These are phyloP conservation scores for Lasioglossum marginatum DNA, from an alignment of 2,888 invertebrate species.

Conservation along the genomic window DNA sequence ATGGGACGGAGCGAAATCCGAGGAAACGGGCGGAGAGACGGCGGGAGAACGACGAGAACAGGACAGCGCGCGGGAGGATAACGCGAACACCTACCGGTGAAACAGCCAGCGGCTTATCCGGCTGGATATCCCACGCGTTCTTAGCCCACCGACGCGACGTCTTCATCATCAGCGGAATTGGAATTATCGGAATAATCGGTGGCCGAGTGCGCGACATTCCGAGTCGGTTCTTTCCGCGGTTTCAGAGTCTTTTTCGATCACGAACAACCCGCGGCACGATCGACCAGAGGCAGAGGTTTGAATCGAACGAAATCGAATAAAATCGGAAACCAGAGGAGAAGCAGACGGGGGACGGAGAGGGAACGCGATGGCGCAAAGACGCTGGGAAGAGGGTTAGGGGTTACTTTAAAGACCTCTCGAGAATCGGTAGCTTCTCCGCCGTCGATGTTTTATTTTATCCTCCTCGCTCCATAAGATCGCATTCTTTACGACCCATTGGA, in stretches of 20 bases:
- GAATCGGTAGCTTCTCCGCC: slow-evolving; percentile 80
- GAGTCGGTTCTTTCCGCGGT: background rate
- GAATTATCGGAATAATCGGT: slow-evolving; percentile 68
- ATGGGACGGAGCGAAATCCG: slow-evolving; percentile 8
- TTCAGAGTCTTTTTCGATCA: background rate
- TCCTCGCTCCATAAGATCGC: slow-evolving; percentile 84
- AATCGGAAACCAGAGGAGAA: background rate
- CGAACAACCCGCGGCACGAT: background rate
- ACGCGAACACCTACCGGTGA: slow-evolving; percentile 78
- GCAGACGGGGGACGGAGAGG: background rate
- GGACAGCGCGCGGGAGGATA: slow-evolving; percentile 64
- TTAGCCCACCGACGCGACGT: slow-evolving; percentile 69
- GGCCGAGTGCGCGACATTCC: slow-evolving; percentile 1
- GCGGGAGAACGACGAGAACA: slow-evolving; percentile 21
- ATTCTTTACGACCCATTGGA: slow-evolving; percentile 85
- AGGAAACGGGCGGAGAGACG: slow-evolving; percentile 18
- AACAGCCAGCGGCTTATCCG: slow-evolving; percentile 72
- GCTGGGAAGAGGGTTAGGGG: slow-evolving; percentile 49
- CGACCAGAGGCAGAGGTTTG: background rate
- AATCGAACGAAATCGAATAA: background rate
- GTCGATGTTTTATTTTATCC: slow-evolving; percentile 83
- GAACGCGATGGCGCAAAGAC: background rate
- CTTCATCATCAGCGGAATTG: slow-evolving; percentile 78
- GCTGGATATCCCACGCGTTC: slow-evolving; percentile 81
- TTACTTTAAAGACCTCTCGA: slow-evolving; percentile 78